A percentile compares a stretch with the other conserved stretches of the same genome.
Evolutionary conservation across 2,888 invertebrate genomes (phyloP).

Genomic region (Proisotoma minuta): DNA sequence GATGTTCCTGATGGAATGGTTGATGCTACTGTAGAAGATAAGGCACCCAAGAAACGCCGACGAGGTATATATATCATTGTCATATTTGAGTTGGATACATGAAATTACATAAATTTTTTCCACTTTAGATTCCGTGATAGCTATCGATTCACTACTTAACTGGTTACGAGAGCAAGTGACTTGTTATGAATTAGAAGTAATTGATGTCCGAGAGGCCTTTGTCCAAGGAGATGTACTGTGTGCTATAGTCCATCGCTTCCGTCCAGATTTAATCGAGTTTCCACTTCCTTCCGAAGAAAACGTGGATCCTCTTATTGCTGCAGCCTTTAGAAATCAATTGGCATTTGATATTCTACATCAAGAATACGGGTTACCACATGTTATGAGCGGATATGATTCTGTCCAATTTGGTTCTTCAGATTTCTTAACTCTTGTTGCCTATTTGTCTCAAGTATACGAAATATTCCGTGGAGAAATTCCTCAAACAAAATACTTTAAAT

Average conservation of each 20-base stretch:
- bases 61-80: conserved; percentile 53
- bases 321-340: conserved; percentile 65
- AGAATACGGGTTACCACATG: conserved; percentile 68
- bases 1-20: conserved; percentile 53
- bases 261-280: conserved; percentile 82
- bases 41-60: conserved; percentile 64
- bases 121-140: conserved; percentile 57
- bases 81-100: not conserved
- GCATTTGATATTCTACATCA: conserved; percentile 82
- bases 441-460: conserved; percentile 82
- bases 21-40: conserved; percentile 52
- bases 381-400: conserved; percentile 72
- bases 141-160: conserved; percentile 67
- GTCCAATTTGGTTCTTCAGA: conserved; percentile 66
- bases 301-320: conserved; percentile 50
- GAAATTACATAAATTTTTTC: not conserved
- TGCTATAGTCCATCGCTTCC: conserved; percentile 75
- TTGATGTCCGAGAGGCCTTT: conserved; percentile 67
- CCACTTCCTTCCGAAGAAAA: conserved; percentile 62
- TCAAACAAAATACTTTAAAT: conserved; percentile 68
- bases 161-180: conserved; percentile 73
- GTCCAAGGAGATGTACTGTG: conserved; percentile 64
- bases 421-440: conserved; percentile 70
- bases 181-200: conserved; percentile 59
- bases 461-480: conserved; percentile 89